phyloP scores from a whole-genome alignment of 2,113 vertebrate genomes.

The Myodes glareolus region DNA sequence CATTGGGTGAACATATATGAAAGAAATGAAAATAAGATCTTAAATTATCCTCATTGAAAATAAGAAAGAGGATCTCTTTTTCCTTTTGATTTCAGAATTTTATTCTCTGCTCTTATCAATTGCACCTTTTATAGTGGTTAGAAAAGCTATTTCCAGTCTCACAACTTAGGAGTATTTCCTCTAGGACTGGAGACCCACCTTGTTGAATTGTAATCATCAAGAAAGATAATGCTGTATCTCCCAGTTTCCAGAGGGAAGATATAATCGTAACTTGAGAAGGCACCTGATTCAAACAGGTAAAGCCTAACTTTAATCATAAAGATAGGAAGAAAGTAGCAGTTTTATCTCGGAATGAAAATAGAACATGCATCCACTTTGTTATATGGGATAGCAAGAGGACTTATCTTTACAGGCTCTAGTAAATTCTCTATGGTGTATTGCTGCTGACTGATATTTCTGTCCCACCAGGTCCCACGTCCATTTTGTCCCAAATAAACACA shows the following conservation, averaged over 20 bases:
- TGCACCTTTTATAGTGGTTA: not conserved
- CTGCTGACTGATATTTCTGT: no score
- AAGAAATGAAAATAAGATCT: conserved; percentile 4
- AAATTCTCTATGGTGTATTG: not conserved
- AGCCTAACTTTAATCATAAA: conserved; percentile 30
- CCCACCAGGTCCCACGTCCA: no score
- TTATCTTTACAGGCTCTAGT: not conserved
- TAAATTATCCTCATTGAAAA: conserved; percentile 8
- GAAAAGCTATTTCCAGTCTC: not conserved
- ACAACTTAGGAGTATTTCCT: conserved; percentile 42
- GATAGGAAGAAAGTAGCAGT: not conserved
- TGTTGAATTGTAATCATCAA: conserved; percentile 46
- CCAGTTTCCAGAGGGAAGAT: not conserved
- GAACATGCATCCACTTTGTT: not conserved
- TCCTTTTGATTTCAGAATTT: conserved; percentile 20
- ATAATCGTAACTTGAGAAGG: not conserved
- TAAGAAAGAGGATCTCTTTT: not conserved
- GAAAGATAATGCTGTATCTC: not conserved
- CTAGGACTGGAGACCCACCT: not conserved
- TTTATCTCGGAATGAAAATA: conserved; percentile 28
- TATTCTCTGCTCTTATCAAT: not conserved
- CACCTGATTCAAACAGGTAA: not conserved
- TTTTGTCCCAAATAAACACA: no score
- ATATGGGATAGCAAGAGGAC: not conserved
- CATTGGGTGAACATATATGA: not conserved